Base-by-base conservation (phyloP, 2,113 vertebrate genomes). In the Proterorhinus semilunaris region DNA sequence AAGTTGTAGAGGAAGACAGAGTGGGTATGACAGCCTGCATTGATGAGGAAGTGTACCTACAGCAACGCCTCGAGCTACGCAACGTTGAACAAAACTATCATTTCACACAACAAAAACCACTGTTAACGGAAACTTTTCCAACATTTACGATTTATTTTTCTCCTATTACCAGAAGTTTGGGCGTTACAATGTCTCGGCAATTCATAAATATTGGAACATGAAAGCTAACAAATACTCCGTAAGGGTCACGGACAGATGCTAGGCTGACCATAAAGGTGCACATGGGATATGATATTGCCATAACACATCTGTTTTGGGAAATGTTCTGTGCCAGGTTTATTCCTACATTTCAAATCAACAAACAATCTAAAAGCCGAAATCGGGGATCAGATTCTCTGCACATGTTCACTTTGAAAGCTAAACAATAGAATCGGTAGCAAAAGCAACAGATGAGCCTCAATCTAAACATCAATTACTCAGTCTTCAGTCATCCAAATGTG, bases 1-100 rank as follows among this genome's bases (percentile, higher is more conserved):
- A 51, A 74, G 54, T 12, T 48, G 61, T 16, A 46, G 52, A 77
- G 42, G 68, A 13, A 13, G 10, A 80, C 71, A 68, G 63, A 43
- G 15, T 10, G 50, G 11, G 61, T 17, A 55, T 62, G 65, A 58
- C 46, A 44, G 67, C 42, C 6, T n/a, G 53, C 21, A 44, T 2
- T 49, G 64, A 72, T 46, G 50, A 67, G 45, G 49, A 61, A 10
- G 17, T 45, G 58, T 36, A 17, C 62, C 65, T 65, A 57, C 66
- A 74, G 77, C 57, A 11, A 13, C 5, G 61, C 65, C 69, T 51
- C 42, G 16, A 57, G 63, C 70, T 49, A 21, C 43, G n/a, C 46
- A 48, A 59, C 42, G 13, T 36, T 13, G 21, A 42, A 58, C 55
- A 44, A 17, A 55, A 69, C 5, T 12, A 65, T 27, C 13, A 62